A percentile compares a stretch with the other conserved stretches of the same genome.
These are phyloP conservation scores for Etheostoma nigrum DNA, from an alignment of 2,797 vertebrate species.

Conservation along the genomic window DNA sequence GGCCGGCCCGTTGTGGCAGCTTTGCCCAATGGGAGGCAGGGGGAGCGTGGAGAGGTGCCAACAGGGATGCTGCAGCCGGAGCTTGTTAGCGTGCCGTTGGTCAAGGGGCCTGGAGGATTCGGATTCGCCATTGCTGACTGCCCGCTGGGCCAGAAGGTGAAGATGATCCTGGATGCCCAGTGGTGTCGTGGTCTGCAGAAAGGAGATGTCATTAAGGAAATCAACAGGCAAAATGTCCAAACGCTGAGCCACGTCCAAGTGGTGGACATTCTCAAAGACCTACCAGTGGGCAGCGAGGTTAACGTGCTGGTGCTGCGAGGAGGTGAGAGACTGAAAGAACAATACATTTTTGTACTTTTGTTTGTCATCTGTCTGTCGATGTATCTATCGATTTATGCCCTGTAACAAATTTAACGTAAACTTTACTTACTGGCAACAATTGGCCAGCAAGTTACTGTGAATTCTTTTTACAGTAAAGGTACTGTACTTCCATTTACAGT, in stretches of 20 bases:
- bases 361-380: not conserved
- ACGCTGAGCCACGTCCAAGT: conserved; percentile 94
- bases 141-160: conserved; percentile 96
- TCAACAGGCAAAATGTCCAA: conserved; percentile 96
- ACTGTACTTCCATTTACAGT: no score
- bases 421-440: no score
- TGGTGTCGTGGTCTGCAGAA: conserved; percentile 97
- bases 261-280: conserved; percentile 97
- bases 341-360: not conserved
- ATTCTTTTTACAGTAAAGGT: no score
- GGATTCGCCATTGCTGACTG: conserved; percentile 99
- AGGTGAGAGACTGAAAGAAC: conserved; percentile 83
- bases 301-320: conserved; percentile 93
- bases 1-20: conserved; percentile 81
- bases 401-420: no score
- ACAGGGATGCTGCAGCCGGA: conserved; percentile 87
- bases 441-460: no score
- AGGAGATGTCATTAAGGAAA: conserved; percentile 96
- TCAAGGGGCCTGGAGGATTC: conserved; percentile 97
- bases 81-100: conserved; percentile 91
- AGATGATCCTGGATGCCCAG: conserved; percentile 98
- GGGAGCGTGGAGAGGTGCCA: conserved; percentile 76
- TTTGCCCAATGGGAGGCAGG: conserved; percentile 87
- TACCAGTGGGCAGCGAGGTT: conserved; percentile 94
- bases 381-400: not conserved